Base-by-base conservation (phyloP, 2,797 vertebrate species). In the Sebastes diaconus region DNA sequence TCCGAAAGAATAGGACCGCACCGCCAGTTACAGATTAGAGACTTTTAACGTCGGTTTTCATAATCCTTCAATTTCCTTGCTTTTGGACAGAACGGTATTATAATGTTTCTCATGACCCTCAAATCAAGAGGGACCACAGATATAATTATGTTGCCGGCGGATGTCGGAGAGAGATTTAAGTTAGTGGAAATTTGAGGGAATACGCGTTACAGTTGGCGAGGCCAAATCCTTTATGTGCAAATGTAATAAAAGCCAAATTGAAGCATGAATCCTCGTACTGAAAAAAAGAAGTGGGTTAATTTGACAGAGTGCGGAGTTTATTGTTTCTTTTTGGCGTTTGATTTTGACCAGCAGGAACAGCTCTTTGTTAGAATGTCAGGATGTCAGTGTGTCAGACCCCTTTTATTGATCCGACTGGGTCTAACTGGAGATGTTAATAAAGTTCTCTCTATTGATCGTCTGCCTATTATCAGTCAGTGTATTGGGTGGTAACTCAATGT, bases 371-470 rank as follows among this genome's bases (percentile, higher is more conserved):
- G 60, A 77, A 61, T 54, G 75, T 80, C 75, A 57, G 27, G n/a
- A 6, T 87, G 81, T 83, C 75, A 74, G 16, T 58, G 54, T 61
- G 76, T 85, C 90, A 76, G 61, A 59, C 71, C 14, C 5, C 11
- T 12, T 50, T 52, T 60, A 94, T 94, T 89, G 84, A 94, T 92
- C 81, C 4, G 39, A 11, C 60, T n/a, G 52, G 70, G 76, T 84
- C 80, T 90, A 90, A 91, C 81, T 83, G 80, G 70, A 88, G 87
- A 84, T 79, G 84, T 80, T 94, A 90, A 95, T 95, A 94, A 92
- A 92, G 87, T 90, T 42, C 77, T 84, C 57, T 67, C 29, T 74
- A 94, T 94, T 88, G 93, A 95, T 90, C 32, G 71, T 59, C 78
- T 84, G 75, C 74, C 86, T 84, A 66, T 93, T 91, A 91, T 89